Percentiles rank a stretch among this genome's conserved stretches.
Conservation (phyloP, 1,140 invertebrate genomes). For the Sinonovacula constricta region DNA sequence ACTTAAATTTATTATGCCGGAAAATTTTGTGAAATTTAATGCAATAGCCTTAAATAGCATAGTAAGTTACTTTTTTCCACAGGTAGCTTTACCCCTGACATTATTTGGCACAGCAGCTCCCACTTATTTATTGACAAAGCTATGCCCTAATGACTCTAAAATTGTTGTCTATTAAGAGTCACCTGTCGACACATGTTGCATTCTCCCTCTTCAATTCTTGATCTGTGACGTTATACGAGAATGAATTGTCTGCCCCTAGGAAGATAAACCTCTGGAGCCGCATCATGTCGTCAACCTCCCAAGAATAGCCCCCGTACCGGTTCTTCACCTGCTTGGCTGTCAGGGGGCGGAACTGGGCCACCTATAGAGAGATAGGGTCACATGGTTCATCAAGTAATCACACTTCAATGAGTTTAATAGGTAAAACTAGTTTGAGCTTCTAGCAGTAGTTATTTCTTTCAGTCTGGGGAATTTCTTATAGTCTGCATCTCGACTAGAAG, state of each 20-base stretch:
- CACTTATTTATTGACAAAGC: not conserved
- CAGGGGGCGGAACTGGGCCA: constrained; percentile 20
- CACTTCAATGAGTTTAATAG: too few relatives aligned
- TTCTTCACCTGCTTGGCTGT: constrained; percentile 65
- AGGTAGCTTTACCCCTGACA: not conserved
- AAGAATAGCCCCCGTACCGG: constrained; percentile 75
- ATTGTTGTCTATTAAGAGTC: not conserved
- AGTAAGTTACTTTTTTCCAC: not conserved
- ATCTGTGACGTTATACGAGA: constrained; percentile 66
- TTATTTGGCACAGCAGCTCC: not conserved
- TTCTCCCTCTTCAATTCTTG: constrained; percentile 72
- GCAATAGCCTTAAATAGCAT: not conserved
- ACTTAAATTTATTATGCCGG: too few relatives aligned
- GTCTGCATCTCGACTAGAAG: too few relatives aligned
- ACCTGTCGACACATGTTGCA: constrained; percentile 64
- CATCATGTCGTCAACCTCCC: constrained; percentile 70
- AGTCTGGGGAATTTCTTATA: too few relatives aligned
- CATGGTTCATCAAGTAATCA: too few relatives aligned
- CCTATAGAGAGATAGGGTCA: not conserved
- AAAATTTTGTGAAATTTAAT: too few relatives aligned
- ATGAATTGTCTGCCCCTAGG: constrained; percentile 70
- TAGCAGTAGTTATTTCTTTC: too few relatives aligned
- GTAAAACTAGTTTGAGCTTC: too few relatives aligned
- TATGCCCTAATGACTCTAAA: too few relatives aligned
- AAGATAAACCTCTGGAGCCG: constrained; percentile 76